Percentiles rank a stretch among this genome's conserved stretches.
phyloP scores from a whole-genome alignment of 2,888 invertebrate species.

The Stenodera caucasica region DNA sequence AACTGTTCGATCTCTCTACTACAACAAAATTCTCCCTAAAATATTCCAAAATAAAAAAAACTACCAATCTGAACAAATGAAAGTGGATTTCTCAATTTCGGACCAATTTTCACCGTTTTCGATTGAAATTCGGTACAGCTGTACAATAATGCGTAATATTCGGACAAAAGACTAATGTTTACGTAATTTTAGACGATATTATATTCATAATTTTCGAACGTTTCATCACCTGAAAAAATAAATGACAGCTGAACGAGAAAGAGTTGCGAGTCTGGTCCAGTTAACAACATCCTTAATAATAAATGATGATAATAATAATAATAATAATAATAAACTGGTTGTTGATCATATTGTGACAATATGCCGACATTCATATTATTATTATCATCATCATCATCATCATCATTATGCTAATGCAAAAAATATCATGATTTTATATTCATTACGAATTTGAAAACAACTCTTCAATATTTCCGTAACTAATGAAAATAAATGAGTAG shows the following conservation, averaged over 20 bases:
- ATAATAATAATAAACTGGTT: conserved; percentile 3
- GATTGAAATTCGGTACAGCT: conserved; percentile 2
- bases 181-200: conserved; percentile 29
- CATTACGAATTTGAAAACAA: background rate
- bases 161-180: conserved; percentile 14
- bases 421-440: background rate
- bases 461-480: conserved; percentile 6
- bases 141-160: background rate
- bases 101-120: no score
- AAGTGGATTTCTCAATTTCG: no score
- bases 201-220: conserved; percentile 15
- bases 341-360: conserved; percentile 3
- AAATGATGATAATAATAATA: conserved; percentile 8
- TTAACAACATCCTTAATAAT: conserved; percentile 22
- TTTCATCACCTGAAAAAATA: conserved; percentile 41
- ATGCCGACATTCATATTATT: background rate
- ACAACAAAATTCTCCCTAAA: no score
- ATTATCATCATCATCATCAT: background rate
- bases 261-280: conserved; percentile 33
- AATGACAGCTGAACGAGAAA: conserved; percentile 37
- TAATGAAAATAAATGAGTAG: background rate
- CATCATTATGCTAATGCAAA: background rate
- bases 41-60: no score
- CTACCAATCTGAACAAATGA: no score
- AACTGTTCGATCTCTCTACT: no score